Base-by-base conservation (phyloP, 2,113 vertebrate species). In the Pollachius pollachius region DNA sequence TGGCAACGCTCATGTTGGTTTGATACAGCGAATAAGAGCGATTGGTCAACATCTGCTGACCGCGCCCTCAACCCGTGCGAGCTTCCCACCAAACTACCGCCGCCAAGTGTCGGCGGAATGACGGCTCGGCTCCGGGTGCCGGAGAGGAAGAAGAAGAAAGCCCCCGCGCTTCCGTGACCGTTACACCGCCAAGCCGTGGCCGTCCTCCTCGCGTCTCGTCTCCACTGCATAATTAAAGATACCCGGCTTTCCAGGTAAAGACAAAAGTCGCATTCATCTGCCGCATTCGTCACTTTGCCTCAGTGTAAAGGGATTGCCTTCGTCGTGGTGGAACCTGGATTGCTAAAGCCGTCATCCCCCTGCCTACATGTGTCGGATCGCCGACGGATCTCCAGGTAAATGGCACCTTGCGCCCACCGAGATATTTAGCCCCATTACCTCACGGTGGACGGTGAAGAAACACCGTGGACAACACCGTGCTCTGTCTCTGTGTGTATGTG, bases 1-100 rank as follows among this genome's bases (percentile, higher is more conserved):
- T 86, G 79, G 78, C 78, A 84, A 84, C 82, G 79, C 74, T 5
- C 69, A 64, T 69, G 79, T 69, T 65, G 73, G 74, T 86, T 76
- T 70, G 71, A 78, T 68, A 18, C 9, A 48, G 41, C 30, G 63
- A 70, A 65, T 73, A 72, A 74, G 72, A 80, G 59, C 60, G 84
- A 90, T 89, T 90, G 89, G 88, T 90, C 88, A 82, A 75, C 81
- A 64, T 73, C 86, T 19, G 75, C 82, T 89, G 88, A 89, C 89
- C 89, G 89, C 89, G 85, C 88, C 89, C 89, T 89, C 89, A 80
- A 82, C 88, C 84, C 89, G 69, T 69, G 73, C 67, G 56, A 82
- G 81, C 84, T 82, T 82, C 84, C 89, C 82, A 83, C 82, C 87
- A 73, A 89, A 90, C 83, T 88, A 83, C 87, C 78, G 84, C 74